These are phyloP conservation scores for Lemur catta DNA, from an alignment of 2,797 vertebrate species.

Conservation along the genomic window DNA sequence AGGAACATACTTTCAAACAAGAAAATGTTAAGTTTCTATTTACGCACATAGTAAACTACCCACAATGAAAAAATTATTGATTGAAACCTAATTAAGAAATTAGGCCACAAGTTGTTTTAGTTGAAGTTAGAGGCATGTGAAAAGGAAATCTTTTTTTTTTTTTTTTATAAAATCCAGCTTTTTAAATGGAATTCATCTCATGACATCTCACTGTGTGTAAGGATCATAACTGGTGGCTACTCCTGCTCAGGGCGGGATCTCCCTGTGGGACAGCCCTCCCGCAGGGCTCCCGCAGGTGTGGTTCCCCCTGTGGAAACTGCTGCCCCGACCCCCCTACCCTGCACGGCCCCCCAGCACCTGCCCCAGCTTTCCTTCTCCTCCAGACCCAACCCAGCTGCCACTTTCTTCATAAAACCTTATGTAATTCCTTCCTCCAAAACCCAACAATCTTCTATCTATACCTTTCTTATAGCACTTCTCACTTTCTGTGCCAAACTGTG, in stretches of 20 bases:
- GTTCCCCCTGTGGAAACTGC: background rate
- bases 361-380: background rate
- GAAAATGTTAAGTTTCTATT: background rate
- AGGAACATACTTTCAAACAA: background rate
- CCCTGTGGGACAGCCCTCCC: too few relatives aligned
- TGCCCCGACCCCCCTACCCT: fast-evolving
- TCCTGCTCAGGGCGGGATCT: background rate
- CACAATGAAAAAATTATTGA: background rate
- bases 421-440: background rate
- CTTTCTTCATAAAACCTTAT: background rate
- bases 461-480: background rate
- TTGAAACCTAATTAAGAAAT: background rate
- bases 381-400: background rate
- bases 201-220: background rate
- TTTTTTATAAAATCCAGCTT: background rate
- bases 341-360: fast-evolving
- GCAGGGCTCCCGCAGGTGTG: background rate
- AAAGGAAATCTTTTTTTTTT: background rate
- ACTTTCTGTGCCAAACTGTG: background rate
- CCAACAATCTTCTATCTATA: background rate
- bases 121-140: background rate
- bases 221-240: background rate
- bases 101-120: background rate
- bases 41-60: background rate
- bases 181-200: background rate